Percentiles rank a stretch among this genome's conserved stretches.
These are phyloP conservation scores for Gallinago nigripennis DNA, from an alignment of 2,797 vertebrate species.

Conservation along the genomic window DNA sequence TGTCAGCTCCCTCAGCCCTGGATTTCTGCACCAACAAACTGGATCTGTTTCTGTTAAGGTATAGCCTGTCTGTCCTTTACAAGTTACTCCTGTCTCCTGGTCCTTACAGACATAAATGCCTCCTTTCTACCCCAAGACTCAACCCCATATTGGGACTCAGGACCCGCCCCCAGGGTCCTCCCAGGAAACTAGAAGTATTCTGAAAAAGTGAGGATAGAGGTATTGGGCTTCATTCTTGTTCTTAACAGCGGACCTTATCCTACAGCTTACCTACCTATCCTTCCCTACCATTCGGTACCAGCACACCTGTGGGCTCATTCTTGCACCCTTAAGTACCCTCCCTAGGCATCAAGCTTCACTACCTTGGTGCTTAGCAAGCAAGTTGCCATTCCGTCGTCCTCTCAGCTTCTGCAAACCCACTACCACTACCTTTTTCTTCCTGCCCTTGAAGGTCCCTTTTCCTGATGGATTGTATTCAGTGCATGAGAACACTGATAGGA, in stretches of 20 bases:
- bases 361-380: background rate
- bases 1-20: background rate
- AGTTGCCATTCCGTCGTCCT: background rate
- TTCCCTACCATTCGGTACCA: background rate
- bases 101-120: background rate
- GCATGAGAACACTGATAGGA: background rate
- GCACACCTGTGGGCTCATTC: background rate
- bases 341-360: background rate
- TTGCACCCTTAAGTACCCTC: background rate
- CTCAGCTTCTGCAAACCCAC: background rate
- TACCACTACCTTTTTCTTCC: background rate
- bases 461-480: background rate
- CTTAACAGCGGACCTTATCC: background rate
- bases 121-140: background rate
- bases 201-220: background rate
- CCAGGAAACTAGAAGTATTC: background rate
- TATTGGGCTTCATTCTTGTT: background rate
- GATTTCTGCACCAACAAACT: background rate
- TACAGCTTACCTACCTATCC: background rate
- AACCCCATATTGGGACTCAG: background rate
- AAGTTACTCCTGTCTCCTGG: background rate
- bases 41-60: background rate
- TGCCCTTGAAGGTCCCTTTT: background rate
- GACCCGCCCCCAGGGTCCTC: background rate
- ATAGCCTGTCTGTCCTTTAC: background rate